Base-by-base conservation (phyloP, 1,140 invertebrate species). In the Wiebesia pumilae region DNA sequence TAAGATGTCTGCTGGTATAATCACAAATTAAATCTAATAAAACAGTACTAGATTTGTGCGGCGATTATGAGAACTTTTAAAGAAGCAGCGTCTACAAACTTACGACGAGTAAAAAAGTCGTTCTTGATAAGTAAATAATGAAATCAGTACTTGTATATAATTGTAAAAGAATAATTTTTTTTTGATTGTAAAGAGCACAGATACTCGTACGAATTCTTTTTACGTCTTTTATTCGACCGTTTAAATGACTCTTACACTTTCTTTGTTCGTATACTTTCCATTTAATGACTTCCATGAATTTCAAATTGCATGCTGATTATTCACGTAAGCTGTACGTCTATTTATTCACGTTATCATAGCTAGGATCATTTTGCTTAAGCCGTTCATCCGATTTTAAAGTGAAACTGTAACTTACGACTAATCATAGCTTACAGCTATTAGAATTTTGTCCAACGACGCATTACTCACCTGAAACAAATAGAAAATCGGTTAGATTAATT, bases 401-500 rank as follows among this genome's bases (percentile, higher is more conserved):
- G 6, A 58, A 80, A 62, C 1, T 62, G 33, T 51, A 58, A 80
- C 78, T 80, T 80, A 80, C 30, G 24, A 21, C 38, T 35, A 58
- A 0, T 19, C 19, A 54, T 16, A n/a, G 38, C 3, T 54, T 54
- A 65, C 14, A 21, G 27, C 9, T 40, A 33, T n/a, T 43, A 43
- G 16, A 82, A 69, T 67, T 47, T 3, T 14, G 6, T n/a, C 24
- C 10, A 6, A n/a, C 6, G 6, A 21, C 0, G 0, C 19, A 51
- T 71, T 84, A 84, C 83, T 77, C 73, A 84, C 83, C 83, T 84
- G 73, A 62, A 77, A 84, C 73, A 84, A 30, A 84, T 21, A 78
- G 30, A 75, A 73, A 38, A 58, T 10, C 1, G 43, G 30, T 65
- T n/a, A 33, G 12, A 69, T 62, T 24, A 62, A 27, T 62, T 54